Percentiles rank a stretch among this genome's conserved stretches.
Evolutionary conservation across 2,888 invertebrate genomes (phyloP).

Genomic region (Labia minor): DNA sequence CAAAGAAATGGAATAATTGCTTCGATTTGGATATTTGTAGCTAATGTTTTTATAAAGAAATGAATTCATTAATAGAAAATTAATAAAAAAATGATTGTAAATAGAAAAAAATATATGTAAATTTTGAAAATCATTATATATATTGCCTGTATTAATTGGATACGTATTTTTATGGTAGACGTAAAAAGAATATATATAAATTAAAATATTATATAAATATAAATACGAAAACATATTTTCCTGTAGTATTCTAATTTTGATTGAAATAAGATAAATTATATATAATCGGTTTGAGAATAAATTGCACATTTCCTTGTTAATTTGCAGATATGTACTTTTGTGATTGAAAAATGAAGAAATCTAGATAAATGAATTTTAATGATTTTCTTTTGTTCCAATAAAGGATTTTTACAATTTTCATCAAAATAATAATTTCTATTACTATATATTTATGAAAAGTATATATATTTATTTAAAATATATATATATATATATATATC

Average conservation of each 20-base stretch:
- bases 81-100: not conserved
- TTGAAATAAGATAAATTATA: not conserved
- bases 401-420: not conserved
- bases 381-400: not conserved
- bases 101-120: slow-evolving; percentile 14
- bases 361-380: no score
- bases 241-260: not conserved
- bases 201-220: not conserved
- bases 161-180: slow-evolving; percentile 5
- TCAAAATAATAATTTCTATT: not conserved
- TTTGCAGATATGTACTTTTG: not conserved
- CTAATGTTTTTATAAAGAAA: not conserved
- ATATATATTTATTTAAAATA: not conserved
- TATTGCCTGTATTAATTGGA: not conserved
- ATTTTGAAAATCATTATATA: not conserved
- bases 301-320: not conserved
- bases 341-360: not conserved
- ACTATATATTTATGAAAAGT: no score
- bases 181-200: not conserved
- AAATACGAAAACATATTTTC: slow-evolving; percentile 3
- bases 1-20: not conserved
- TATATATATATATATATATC: no score
- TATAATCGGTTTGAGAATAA: slow-evolving; percentile 14
- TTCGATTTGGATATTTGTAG: not conserved
- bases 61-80: not conserved